These are phyloP conservation scores for Podarcis siculus DNA, from an alignment of 2,797 vertebrate species.

Conservation along the genomic window DNA sequence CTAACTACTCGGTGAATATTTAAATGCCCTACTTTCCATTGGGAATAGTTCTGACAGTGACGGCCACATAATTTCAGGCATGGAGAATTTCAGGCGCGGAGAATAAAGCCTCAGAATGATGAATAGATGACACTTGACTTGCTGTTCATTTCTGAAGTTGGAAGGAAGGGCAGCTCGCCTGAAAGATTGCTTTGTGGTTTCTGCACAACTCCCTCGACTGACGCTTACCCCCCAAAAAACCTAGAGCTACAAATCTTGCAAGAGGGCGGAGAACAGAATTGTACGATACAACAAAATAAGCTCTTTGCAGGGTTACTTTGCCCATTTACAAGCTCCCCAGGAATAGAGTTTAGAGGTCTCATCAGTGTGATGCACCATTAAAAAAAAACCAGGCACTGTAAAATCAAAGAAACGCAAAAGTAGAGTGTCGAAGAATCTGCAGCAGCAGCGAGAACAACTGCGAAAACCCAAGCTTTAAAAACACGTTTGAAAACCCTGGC, in stretches of 20 bases:
- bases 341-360: background rate
- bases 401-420: background rate
- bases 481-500: background rate
- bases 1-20: constrained; percentile 57
- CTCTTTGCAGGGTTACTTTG: background rate
- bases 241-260: background rate
- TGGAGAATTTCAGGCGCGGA: constrained; percentile 62
- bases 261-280: background rate
- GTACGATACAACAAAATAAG: background rate
- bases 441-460: background rate
- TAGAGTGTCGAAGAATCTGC: background rate
- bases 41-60: constrained; percentile 50
- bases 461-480: background rate
- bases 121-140: constrained; percentile 64
- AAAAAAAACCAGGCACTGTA: background rate
- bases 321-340: background rate
- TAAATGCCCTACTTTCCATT: constrained; percentile 55
- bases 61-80: constrained; percentile 62
- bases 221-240: background rate
- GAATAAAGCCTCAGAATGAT: constrained; percentile 63
- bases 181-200: constrained; percentile 31
- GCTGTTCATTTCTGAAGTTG: constrained; percentile 59
- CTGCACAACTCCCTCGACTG: constrained; percentile 26
- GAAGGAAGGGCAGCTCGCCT: constrained; percentile 48
- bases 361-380: background rate